phyloP scores from a whole-genome alignment of 2,888 invertebrate genomes.

The Sialis fuliginosa region DNA sequence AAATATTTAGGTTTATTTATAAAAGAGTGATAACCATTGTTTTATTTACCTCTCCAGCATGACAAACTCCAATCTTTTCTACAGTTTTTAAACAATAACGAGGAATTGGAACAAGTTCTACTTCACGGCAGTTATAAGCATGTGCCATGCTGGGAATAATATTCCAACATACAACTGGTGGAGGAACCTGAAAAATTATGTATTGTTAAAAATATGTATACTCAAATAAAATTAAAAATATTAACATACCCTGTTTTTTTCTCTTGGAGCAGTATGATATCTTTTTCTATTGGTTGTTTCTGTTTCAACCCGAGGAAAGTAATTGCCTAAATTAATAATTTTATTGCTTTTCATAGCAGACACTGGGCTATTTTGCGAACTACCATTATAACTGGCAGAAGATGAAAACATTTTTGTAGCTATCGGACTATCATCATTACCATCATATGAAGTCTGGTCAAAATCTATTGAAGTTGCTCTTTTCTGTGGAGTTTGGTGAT shows the following conservation, averaged over 20 bases:
- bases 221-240: background rate
- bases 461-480: too few relatives aligned
- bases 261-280: slow-evolving; percentile 38
- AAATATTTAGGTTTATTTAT: background rate
- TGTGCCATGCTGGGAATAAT: slow-evolving; percentile 41
- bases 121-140: slow-evolving; percentile 37
- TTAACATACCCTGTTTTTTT: slow-evolving; percentile 34
- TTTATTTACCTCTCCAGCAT: slow-evolving; percentile 33
- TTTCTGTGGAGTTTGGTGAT: too few relatives aligned
- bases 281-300: slow-evolving; percentile 32
- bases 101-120: slow-evolving; percentile 35
- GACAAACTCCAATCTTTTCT: slow-evolving; percentile 36
- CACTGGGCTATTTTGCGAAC: too few relatives aligned
- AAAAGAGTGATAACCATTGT: background rate
- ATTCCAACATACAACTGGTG: slow-evolving; percentile 39
- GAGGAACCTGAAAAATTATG: slow-evolving; percentile 27
- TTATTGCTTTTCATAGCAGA: slow-evolving; percentile 16
- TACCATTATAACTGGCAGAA: too few relatives aligned
- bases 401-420: too few relatives aligned
- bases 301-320: slow-evolving; percentile 22
- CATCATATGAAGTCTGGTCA: slow-evolving; percentile 1
- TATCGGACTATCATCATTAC: slow-evolving; percentile 10
- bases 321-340: slow-evolving; percentile 23
- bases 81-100: slow-evolving; percentile 33
- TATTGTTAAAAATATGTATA: background rate